These are phyloP conservation scores for Tanytarsus gracilentus DNA, from an alignment of 2,888 invertebrate species.

Conservation along the genomic window DNA sequence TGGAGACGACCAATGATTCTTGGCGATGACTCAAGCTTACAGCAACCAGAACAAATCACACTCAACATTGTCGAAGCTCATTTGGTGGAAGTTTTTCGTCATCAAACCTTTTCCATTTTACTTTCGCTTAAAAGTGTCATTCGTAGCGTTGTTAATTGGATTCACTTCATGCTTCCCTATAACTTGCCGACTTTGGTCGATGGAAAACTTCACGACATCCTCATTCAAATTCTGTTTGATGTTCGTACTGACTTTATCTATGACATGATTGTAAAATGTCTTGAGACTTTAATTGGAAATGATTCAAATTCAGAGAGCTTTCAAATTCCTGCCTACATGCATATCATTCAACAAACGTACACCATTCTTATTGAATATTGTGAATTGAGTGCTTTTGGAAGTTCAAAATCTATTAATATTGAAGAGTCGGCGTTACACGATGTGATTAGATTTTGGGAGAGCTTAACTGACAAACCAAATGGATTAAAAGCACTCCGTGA, in stretches of 20 bases:
- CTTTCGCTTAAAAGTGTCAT: constrained; percentile 41
- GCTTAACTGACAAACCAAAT: constrained; percentile 69
- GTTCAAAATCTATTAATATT: constrained; percentile 31
- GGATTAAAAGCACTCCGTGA: constrained; percentile 74
- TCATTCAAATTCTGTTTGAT: constrained; percentile 62
- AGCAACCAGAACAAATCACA: constrained; percentile 40
- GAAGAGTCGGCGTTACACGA: constrained; percentile 40
- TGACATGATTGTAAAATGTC: constrained; percentile 52
- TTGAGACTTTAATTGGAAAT: constrained; percentile 50
- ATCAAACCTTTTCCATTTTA: constrained; percentile 37
- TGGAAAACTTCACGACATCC: constrained; percentile 36
- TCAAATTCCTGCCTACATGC: constrained; percentile 53
- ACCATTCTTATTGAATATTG: constrained; percentile 56
- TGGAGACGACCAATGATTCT: constrained; percentile 40
- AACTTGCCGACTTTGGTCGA: constrained; percentile 34
- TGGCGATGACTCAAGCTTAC: constrained; percentile 33
- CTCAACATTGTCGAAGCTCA: constrained; percentile 42
- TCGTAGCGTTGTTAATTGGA: constrained; percentile 39
- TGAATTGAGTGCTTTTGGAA: constrained; percentile 35
- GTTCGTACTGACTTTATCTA: constrained; percentile 64
- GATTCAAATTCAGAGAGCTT: constrained; percentile 56
- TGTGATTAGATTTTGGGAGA: constrained; percentile 68
- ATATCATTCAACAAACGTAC: constrained; percentile 58
- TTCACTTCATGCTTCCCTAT: constrained; percentile 37
- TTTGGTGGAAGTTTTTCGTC: constrained; percentile 39